Percentiles rank a stretch among this genome's conserved stretches.
phyloP scores from a whole-genome alignment of 1,140 invertebrate species.

The Cherax destructor region DNA sequence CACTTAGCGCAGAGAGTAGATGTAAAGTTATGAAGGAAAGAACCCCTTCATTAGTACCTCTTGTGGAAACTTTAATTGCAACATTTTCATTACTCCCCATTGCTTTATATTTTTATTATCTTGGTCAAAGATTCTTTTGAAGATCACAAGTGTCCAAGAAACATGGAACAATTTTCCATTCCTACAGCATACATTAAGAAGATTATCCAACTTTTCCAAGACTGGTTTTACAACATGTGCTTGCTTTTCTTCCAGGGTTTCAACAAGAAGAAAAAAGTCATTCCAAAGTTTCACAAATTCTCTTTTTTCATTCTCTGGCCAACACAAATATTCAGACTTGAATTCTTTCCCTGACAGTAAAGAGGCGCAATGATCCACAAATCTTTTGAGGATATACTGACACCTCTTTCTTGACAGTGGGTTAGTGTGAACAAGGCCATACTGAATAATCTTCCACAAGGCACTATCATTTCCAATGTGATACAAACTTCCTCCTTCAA shows the following conservation, averaged over 20 bases:
- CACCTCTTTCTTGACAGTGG: constrained; percentile 53
- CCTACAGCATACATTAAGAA: constrained; percentile 70
- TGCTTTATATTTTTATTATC: constrained; percentile 54
- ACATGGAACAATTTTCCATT: constrained; percentile 8
- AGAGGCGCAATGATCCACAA: constrained; percentile 4
- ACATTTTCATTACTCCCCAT: constrained; percentile 50
- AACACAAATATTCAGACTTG: constrained; percentile 62
- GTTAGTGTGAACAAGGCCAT: constrained; percentile 54
- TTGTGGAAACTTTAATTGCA: constrained; percentile 34
- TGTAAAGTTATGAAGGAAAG: constrained; percentile 36
- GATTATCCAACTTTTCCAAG: constrained; percentile 75
- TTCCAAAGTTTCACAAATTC: constrained; percentile 72
- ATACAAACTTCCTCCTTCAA: constrained; percentile 23
- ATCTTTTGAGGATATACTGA: constrained; percentile 53
- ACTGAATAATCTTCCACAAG: constrained; percentile 59
- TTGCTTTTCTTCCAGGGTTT: constrained; percentile 81
- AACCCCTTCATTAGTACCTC: constrained; percentile 6
- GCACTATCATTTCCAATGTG: constrained; percentile 32
- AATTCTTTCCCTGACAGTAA: background rate
- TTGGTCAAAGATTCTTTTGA: constrained; percentile 63
- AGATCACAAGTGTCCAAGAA: constrained; percentile 53
- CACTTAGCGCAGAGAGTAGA: constrained; percentile 49
- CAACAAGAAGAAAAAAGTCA: constrained; percentile 77
- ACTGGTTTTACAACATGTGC: constrained; percentile 79
- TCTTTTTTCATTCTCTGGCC: constrained; percentile 24